phyloP scores from a whole-genome alignment of 2,113 vertebrate species.

The Clarias magur region DNA sequence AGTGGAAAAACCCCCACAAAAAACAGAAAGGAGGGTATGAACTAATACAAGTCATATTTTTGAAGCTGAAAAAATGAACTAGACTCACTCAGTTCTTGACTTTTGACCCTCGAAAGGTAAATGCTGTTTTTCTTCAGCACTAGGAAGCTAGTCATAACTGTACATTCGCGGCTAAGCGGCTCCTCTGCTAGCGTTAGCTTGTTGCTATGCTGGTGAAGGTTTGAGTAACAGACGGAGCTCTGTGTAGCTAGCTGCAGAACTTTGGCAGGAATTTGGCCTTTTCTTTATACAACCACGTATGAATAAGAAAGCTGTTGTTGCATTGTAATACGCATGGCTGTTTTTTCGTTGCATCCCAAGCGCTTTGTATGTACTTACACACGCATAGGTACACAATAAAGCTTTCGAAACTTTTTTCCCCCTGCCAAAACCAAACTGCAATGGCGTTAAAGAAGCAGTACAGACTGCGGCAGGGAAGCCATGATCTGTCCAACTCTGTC shows the following conservation, averaged over 20 bases:
- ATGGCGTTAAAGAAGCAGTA: conserved; percentile 38
- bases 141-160: conserved; percentile 32
- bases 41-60: conserved; percentile 85
- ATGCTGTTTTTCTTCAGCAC: conserved; percentile 35
- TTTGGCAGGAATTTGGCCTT: conserved; percentile 14
- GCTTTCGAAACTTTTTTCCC: conserved; percentile 38
- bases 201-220: conserved; percentile 9
- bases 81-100: conserved; percentile 53
- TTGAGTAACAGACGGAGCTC: background rate
- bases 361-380: background rate
- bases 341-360: background rate
- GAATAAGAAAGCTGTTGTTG: background rate
- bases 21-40: conserved; percentile 76
- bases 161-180: conserved; percentile 19
- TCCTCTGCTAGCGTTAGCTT: conserved; percentile 37
- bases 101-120: conserved; percentile 68
- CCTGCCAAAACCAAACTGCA: conserved; percentile 35
- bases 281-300: background rate
- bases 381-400: background rate
- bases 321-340: background rate
- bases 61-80: conserved; percentile 64
- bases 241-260: background rate
- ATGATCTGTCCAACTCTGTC: conserved; percentile 60
- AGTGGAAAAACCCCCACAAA: conserved; percentile 55
- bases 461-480: conserved; percentile 46